phyloP scores from a whole-genome alignment of 2,797 vertebrate genomes.

The Oryzias dopingdopingensis region DNA sequence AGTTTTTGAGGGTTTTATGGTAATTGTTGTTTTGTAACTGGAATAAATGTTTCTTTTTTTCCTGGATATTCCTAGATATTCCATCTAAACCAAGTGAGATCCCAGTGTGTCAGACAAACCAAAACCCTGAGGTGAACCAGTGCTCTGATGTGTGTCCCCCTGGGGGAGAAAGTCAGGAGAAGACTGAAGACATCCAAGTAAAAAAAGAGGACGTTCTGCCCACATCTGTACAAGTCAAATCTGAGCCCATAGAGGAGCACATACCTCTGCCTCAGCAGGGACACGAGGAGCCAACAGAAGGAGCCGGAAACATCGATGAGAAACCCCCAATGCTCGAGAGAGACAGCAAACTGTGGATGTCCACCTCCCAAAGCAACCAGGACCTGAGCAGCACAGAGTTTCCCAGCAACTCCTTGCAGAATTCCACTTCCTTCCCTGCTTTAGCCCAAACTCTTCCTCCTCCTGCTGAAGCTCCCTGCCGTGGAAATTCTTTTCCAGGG shows the following conservation, averaged over 20 bases:
- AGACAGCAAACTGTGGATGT: conserved; percentile 43
- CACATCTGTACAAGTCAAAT: conserved; percentile 40
- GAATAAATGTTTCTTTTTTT: background rate
- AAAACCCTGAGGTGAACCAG: conserved; percentile 12
- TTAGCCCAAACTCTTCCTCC: conserved; percentile 33
- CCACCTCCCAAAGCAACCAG: conserved; percentile 33
- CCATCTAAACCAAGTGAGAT: conserved; percentile 22
- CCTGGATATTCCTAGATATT: conserved; percentile 33
- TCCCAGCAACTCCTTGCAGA: conserved; percentile 28
- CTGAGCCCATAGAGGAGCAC: conserved; percentile 51
- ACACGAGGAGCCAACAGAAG: conserved; percentile 14
- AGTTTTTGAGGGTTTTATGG: too few relatives aligned
- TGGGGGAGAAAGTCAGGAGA: conserved; percentile 1
- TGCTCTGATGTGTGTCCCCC: background rate
- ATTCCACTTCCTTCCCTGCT: conserved; percentile 17
- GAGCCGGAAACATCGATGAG: conserved; percentile 11
- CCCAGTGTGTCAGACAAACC: conserved; percentile 19
- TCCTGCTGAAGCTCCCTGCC: conserved; percentile 38
- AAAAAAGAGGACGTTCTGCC: conserved; percentile 5
- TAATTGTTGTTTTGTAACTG: background rate
- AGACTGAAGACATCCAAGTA: background rate
- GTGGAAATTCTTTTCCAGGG: conserved; percentile 44
- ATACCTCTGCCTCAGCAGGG: conserved; percentile 16
- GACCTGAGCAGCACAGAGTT: conserved; percentile 33
- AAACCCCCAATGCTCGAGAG: conserved; percentile 17